Conservation (phyloP, 64 coral and sea anemone genomes). For the Stylophora pistillata region DNA sequence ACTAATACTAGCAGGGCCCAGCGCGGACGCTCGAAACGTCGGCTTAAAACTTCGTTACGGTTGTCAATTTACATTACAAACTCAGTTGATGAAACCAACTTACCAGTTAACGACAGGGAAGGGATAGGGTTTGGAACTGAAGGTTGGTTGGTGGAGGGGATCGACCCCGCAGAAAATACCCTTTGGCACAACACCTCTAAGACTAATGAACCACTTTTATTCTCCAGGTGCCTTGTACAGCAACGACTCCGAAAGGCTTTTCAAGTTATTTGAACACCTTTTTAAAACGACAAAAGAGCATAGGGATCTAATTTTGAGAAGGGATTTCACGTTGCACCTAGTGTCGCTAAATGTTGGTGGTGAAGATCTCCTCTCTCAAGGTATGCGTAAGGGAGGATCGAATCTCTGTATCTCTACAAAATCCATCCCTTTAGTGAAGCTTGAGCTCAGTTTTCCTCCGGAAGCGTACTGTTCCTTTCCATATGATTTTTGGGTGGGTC, state of each 20-base stretch:
- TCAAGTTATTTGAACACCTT: background rate
- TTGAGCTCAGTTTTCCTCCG: too few species aligned
- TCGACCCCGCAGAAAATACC: too few species aligned
- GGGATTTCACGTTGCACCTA: constrained; percentile 1
- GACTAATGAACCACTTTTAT: background rate
- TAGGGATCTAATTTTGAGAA: background rate
- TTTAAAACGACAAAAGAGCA: constrained; percentile 1
- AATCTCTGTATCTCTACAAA: too few species aligned
- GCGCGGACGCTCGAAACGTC: background rate
- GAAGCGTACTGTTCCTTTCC: too few species aligned
- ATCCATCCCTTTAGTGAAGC: too few species aligned
- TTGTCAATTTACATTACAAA: too few species aligned
- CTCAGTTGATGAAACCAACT: too few species aligned
- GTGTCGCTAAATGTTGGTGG: constrained; percentile 1
- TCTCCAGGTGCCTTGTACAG: constrained; percentile 43
- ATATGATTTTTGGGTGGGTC: too few species aligned
- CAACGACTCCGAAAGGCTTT: constrained; percentile 27
- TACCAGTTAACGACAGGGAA: too few species aligned
- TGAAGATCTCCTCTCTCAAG: constrained; percentile 48
- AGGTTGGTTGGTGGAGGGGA: too few species aligned
- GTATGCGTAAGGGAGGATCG: background rate
- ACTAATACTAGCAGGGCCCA: too few species aligned
- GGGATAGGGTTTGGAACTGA: background rate
- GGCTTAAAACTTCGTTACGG: too few species aligned
- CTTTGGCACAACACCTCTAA: background rate